Percentiles rank a stretch among this genome's conserved stretches.
Conservation (phyloP, 1,140 invertebrate genomes). For the Ips nitidus region DNA sequence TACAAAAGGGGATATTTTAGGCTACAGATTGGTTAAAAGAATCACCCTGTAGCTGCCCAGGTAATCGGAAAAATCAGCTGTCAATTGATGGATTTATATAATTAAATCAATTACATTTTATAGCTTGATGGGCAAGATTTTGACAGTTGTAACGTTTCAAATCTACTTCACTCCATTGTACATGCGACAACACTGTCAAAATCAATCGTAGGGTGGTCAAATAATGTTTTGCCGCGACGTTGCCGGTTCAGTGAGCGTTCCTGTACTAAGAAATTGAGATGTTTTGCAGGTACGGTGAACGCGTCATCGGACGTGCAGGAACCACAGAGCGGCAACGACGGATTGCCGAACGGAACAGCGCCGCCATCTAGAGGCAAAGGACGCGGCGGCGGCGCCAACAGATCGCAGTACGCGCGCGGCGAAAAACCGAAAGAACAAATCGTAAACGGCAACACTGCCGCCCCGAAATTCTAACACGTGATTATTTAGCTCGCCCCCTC, state of each 20-base stretch:
- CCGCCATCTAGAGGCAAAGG: constrained; percentile 50
- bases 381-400: constrained; percentile 36
- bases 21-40: no score
- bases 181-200: no score
- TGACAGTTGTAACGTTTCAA: no score
- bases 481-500: constrained; percentile 2
- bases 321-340: constrained; percentile 30
- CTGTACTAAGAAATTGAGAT: background rate
- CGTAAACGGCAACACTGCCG: constrained; percentile 60
- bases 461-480: constrained; percentile 20
- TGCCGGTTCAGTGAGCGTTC: background rate
- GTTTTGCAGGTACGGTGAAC: background rate
- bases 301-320: background rate
- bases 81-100: no score
- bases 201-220: no score
- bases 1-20: no score
- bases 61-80: no score
- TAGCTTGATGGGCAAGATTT: no score
- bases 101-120: no score
- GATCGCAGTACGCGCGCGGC: constrained; percentile 51
- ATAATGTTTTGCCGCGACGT: background rate
- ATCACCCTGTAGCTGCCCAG: no score
- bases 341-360: constrained; percentile 37
- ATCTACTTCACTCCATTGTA: no score
- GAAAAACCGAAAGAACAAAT: constrained; percentile 61